These are phyloP conservation scores for Brachionus plicatilis DNA, from an alignment of 1,140 invertebrate species.

Conservation along the genomic window DNA sequence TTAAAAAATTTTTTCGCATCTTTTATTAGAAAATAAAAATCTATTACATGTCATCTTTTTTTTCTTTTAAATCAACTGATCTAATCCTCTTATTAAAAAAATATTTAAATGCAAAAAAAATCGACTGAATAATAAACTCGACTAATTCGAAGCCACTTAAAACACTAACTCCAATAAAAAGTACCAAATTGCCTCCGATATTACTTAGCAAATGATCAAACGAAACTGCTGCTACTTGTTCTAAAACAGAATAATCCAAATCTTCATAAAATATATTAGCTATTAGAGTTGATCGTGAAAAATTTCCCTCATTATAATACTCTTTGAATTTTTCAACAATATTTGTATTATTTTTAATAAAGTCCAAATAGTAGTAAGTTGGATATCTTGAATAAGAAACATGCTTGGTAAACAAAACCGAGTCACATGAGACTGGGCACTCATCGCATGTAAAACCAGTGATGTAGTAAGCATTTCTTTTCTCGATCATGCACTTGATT, in stretches of 20 bases:
- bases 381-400: constrained; percentile 28
- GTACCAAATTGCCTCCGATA: constrained; percentile 31
- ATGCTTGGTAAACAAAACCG: background rate
- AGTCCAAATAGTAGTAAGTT: constrained; percentile 5
- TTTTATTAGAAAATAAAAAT: background rate
- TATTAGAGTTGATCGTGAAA: background rate
- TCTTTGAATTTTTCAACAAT: constrained; percentile 10
- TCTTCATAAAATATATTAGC: constrained; percentile 29
- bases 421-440: constrained; percentile 5
- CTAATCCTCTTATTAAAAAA: background rate
- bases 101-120: background rate
- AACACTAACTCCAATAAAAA: constrained; percentile 33
- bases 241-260: background rate
- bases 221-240: background rate
- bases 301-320: background rate
- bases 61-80: background rate
- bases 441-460: background rate
- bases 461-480: background rate
- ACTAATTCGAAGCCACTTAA: background rate
- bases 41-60: background rate
- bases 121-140: background rate
- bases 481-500: background rate
- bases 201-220: constrained; percentile 8
- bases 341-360: background rate
- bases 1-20: too few species aligned